phyloP scores from a whole-genome alignment of 2,888 invertebrate species.

The Torymus texanus region DNA sequence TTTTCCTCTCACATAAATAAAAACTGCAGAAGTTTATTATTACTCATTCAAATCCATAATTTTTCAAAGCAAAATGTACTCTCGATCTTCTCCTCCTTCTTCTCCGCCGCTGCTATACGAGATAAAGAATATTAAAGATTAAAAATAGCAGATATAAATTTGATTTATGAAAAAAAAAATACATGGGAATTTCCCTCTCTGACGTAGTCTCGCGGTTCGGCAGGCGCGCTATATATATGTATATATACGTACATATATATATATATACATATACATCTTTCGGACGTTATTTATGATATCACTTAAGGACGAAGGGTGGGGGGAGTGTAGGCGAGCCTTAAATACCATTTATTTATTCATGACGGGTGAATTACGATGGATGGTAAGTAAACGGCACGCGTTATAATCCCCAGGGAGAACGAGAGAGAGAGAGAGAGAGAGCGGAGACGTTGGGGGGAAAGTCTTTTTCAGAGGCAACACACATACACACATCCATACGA shows the following conservation, averaged over 20 bases:
- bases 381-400: slow-evolving; percentile 44
- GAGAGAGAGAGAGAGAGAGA: background rate
- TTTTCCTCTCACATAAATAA: too few relatives aligned
- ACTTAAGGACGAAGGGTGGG: slow-evolving; percentile 23
- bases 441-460: background rate
- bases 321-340: background rate
- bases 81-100: too few relatives aligned
- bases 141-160: slow-evolving; percentile 31
- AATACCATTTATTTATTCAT: slow-evolving; percentile 52
- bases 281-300: slow-evolving; percentile 44
- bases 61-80: slow-evolving; percentile 22
- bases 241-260: too few relatives aligned
- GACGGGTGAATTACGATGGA: slow-evolving; percentile 49
- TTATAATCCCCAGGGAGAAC: slow-evolving; percentile 36
- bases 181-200: background rate
- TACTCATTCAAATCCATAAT: slow-evolving; percentile 25
- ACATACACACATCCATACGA: too few relatives aligned
- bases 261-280: background rate
- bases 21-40: slow-evolving; percentile 7
- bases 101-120: background rate
- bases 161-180: slow-evolving; percentile 43
- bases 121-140: slow-evolving; percentile 39
- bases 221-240: too few relatives aligned
- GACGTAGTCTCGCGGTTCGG: background rate
- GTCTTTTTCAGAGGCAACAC: too few relatives aligned